Base-by-base conservation (phyloP, 2,113 vertebrate species). In the Hystrix brachyura region DNA sequence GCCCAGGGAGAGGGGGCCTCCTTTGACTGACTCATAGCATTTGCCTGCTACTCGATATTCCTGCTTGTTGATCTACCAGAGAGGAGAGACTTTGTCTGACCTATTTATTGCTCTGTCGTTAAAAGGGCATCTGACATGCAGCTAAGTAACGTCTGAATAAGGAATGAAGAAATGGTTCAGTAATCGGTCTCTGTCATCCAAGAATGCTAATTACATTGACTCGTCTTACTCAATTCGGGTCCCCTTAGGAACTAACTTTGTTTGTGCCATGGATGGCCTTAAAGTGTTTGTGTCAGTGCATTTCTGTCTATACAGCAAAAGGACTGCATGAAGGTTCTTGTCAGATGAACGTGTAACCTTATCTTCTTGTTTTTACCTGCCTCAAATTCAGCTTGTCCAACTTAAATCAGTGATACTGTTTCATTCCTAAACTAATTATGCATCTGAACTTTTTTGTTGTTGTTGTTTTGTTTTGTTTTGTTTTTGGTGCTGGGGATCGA, bases 361-460 rank as follows among this genome's bases (percentile, higher is more conserved):
- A 64, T 88, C 57, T 88, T 87, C 57, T 84, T 87, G 25, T 94
- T 90, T 91, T 86, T 57, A 84, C 38, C 55, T 91, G 34, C 23
- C 65, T 76, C 64, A 78, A 17, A 32, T 82, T 90, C 60, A 90
- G 0, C 1, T n/a, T 76, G 27, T 29, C 62, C 92, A 90, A 0
- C 84, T 95, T 88, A 79, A 93, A 78, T 91, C 78, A 92, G 32
- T 71, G 65, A 91, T 69, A 43, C 43, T 55, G 18, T 46, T 84
- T 17, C 15, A 27, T 84, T 85, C 53, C 74, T 71, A 60, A 89
- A 55, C 32, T 83, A 34, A 51, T 90, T 90, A 27, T 72, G 27
- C 88, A 69, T 51, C 53, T 82, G 34, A 95, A 14, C 46, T 91
- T 97, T 94, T 85, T 91, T 38, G 38, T 38, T 38, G 38, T 38